These are phyloP conservation scores for Latheticus oryzae DNA, from an alignment of 2,888 invertebrate species.

Conservation along the genomic window DNA sequence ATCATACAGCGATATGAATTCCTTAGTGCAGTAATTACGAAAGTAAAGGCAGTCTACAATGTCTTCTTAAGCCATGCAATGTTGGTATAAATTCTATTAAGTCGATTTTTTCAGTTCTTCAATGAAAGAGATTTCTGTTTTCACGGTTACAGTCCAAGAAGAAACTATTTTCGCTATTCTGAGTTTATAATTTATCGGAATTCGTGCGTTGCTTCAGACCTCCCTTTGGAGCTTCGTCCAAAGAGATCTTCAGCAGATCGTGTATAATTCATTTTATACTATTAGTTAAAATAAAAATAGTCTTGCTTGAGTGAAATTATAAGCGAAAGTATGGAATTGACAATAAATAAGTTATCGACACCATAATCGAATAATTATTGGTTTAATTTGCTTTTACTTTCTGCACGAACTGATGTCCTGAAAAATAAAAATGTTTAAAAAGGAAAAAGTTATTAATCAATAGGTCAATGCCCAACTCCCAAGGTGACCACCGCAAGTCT, in stretches of 20 bases:
- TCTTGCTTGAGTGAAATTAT: no score
- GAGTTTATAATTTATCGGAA: background rate
- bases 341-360: no score
- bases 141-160: constrained; percentile 13
- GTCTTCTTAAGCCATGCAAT: constrained; percentile 10
- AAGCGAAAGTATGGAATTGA: no score
- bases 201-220: constrained; percentile 5
- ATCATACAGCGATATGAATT: constrained; percentile 31
- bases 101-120: background rate
- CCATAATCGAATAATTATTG: no score
- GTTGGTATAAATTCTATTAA: constrained; percentile 17
- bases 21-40: constrained; percentile 23
- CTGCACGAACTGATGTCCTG: background rate
- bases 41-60: constrained; percentile 19
- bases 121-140: constrained; percentile 21
- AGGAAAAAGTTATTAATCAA: constrained; percentile 2
- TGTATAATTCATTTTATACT: no score
- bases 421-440: background rate
- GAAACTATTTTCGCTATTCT: constrained; percentile 17
- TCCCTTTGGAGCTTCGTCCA: no score
- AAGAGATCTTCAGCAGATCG: no score
- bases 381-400: background rate
- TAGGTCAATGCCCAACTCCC: background rate
- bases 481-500: no score
- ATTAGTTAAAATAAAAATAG: no score